Evolutionary conservation across 2,797 vertebrate genomes (phyloP).

Genomic region (Gymnoscopelus microlampas): DNA sequence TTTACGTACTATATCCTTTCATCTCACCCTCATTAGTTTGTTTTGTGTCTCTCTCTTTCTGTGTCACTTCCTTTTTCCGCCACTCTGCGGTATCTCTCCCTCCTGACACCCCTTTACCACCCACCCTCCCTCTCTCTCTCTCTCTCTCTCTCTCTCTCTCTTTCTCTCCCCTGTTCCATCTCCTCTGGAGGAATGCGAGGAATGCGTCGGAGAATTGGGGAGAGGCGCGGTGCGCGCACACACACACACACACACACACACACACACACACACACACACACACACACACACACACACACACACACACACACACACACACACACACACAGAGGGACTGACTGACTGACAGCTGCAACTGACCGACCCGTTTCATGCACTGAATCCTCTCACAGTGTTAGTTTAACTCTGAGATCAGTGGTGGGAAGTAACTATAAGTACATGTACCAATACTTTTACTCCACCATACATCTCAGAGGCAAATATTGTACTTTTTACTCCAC

Average conservation of each 20-base stretch:
- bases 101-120: neutral
- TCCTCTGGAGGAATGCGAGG: constrained; percentile 53
- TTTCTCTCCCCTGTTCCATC: constrained; percentile 2
- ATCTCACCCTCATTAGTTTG: neutral
- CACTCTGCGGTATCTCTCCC: neutral
- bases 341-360: too few relatives aligned
- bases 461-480: too few relatives aligned
- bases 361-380: too few relatives aligned
- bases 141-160: too few relatives aligned
- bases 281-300: neutral
- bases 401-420: too few relatives aligned
- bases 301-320: too few relatives aligned
- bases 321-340: neutral
- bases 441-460: too few relatives aligned
- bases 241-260: neutral
- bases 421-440: too few relatives aligned
- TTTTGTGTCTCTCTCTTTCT: neutral
- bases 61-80: neutral
- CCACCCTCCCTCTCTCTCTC: neutral
- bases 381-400: too few relatives aligned
- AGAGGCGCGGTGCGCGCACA: constrained; percentile 19
- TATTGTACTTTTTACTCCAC: too few relatives aligned
- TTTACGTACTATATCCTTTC: neutral
- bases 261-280: too few relatives aligned
- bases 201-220: constrained; percentile 59